Conservation (phyloP, 1,140 invertebrate genomes). For the Euwallacea similis region DNA sequence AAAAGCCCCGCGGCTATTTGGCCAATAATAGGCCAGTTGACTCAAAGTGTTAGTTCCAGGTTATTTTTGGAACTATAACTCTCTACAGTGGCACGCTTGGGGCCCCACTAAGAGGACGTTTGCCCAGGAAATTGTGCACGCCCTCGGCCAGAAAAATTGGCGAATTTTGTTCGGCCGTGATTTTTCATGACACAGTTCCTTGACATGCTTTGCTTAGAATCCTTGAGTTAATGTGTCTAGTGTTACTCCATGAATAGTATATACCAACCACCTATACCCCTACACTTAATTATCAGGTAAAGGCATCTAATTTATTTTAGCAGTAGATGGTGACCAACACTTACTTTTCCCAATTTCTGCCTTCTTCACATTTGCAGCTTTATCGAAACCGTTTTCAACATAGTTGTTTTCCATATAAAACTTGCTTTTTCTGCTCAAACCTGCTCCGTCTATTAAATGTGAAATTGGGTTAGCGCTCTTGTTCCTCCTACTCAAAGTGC, state of each 20-base stretch:
- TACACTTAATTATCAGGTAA: no score
- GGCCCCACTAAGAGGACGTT: no score
- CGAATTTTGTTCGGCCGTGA: no score
- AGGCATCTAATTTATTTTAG: no score
- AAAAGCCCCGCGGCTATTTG: conserved; percentile 24
- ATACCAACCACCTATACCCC: no score
- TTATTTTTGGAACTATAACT: conserved; percentile 30
- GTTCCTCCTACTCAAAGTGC: conserved; percentile 40
- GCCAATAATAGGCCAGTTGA: conserved; percentile 11
- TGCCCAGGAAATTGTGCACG: no score
- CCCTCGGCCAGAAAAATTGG: no score
- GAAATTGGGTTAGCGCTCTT: conserved; percentile 47
- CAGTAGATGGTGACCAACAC: conserved; percentile 6
- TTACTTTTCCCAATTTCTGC: conserved; percentile 38
- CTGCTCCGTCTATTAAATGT: conserved; percentile 43
- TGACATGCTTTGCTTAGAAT: no score
- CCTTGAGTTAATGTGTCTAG: no score
- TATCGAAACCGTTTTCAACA: conserved; percentile 25
- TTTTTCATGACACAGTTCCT: no score
- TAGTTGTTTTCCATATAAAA: conserved; percentile 29
- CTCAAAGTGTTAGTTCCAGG: conserved; percentile 15
- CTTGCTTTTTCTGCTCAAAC: conserved; percentile 33
- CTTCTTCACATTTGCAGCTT: conserved; percentile 23
- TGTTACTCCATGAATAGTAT: no score
- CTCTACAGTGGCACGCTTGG: neutral